Conservation (phyloP, 2,888 invertebrate species). For the Cryptophagus acutangulus region DNA sequence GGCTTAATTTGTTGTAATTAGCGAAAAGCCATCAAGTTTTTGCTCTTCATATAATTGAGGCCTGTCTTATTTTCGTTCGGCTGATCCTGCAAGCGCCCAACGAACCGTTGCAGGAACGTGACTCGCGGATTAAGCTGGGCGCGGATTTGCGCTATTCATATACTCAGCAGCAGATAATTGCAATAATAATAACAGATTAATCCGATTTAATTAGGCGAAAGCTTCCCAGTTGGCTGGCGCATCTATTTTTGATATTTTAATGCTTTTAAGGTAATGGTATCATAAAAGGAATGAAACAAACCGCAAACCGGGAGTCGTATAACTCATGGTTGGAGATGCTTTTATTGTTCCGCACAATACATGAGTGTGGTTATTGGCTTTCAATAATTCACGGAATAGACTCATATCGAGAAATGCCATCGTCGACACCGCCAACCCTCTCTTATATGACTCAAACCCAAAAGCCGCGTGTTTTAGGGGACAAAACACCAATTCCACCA, state of each 20-base stretch:
- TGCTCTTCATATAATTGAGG: slow-evolving; percentile 6
- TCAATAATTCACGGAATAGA: slow-evolving; percentile 38
- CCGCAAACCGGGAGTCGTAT: neutral
- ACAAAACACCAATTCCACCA: no score
- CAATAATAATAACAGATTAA: no score
- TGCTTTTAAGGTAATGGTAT: no score
- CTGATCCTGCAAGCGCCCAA: slow-evolving; percentile 29
- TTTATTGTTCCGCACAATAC: slow-evolving; percentile 40
- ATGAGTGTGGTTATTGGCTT: slow-evolving; percentile 37
- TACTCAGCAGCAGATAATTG: no score
- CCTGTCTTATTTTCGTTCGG: slow-evolving; percentile 23
- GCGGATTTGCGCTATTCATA: no score
- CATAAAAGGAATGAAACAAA: slow-evolving; percentile 4
- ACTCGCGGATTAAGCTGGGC: slow-evolving; percentile 30
- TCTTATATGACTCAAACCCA: no score
- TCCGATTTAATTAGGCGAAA: no score
- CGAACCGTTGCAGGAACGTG: slow-evolving; percentile 32
- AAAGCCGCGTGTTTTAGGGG: no score
- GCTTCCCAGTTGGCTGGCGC: no score
- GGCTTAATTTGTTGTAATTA: slow-evolving; percentile 33
- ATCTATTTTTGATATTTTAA: no score
- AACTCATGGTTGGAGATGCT: slow-evolving; percentile 15
- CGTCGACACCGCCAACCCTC: slow-evolving; percentile 15
- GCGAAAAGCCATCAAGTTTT: slow-evolving; percentile 22
- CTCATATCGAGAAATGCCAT: slow-evolving; percentile 25